These are phyloP conservation scores for Ceratina japonica DNA, from an alignment of 1,140 invertebrate genomes.

Conservation along the genomic window DNA sequence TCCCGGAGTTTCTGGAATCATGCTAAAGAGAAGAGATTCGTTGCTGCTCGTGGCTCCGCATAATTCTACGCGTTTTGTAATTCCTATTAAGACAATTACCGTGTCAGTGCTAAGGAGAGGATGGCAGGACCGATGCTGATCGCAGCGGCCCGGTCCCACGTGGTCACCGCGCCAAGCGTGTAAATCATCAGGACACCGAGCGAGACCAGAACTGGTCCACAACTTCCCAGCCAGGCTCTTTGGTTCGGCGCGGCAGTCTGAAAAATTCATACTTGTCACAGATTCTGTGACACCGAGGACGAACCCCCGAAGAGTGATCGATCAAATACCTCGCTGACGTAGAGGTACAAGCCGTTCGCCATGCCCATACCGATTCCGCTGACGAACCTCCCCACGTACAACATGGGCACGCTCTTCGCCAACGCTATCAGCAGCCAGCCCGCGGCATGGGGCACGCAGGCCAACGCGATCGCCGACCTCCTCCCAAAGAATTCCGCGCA, in stretches of 20 bases:
- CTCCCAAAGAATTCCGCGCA: conserved; percentile 86
- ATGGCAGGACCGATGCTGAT: conserved; percentile 82
- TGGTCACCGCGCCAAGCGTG: conserved; percentile 82
- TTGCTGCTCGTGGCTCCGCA: no score
- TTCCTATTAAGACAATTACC: conserved; percentile 55
- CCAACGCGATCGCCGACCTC: conserved; percentile 85
- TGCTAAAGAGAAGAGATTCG: conserved; percentile 61
- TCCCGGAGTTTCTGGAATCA: conserved; percentile 85
- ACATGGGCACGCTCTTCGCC: conserved; percentile 80
- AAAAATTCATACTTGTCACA: not conserved
- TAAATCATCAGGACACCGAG: conserved; percentile 85
- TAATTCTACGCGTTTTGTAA: no score
- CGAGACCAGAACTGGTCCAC: conserved; percentile 83
- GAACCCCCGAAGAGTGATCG: not conserved
- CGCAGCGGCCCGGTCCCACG: conserved; percentile 83
- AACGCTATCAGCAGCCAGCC: conserved; percentile 88
- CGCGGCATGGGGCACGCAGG: conserved; percentile 85
- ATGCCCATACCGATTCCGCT: conserved; percentile 86
- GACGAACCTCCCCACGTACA: conserved; percentile 86
- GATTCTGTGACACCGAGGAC: no score
- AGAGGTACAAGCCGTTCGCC: conserved; percentile 75
- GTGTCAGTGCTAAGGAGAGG: conserved; percentile 74
- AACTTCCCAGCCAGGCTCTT: conserved; percentile 75
- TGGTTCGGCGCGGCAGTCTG: conserved; percentile 73
- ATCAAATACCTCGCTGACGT: conserved; percentile 73